Conservation (phyloP, 53 echinoderm and acorn worm species). For the Holothuria scabra region DNA sequence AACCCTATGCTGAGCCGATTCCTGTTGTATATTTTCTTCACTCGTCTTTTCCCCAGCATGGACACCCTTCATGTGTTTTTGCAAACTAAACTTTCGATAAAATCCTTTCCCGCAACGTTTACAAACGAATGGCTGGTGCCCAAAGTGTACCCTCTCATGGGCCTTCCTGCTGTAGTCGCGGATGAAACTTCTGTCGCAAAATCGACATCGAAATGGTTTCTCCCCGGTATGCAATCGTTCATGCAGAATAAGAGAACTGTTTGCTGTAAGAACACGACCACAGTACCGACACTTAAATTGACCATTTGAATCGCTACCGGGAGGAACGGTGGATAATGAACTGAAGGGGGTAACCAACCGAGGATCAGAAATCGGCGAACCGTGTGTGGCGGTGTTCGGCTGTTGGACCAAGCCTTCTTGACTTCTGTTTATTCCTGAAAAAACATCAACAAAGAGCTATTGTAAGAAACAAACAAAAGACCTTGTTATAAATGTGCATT, state of each 20-base stretch:
- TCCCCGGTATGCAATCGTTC: constrained; percentile 30
- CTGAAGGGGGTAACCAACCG: too few relatives aligned
- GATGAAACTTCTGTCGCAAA: constrained; percentile 12
- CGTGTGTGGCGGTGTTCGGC: too few relatives aligned
- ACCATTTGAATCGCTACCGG: too few relatives aligned
- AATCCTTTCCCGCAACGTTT: constrained; percentile 15
- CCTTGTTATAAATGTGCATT: too few relatives aligned
- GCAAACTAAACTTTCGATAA: constrained; percentile 22
- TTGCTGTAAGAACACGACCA: constrained; percentile 9
- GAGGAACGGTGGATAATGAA: too few relatives aligned
- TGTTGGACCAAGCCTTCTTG: too few relatives aligned
- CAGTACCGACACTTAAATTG: constrained; percentile 9
- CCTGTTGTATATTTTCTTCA: too few relatives aligned
- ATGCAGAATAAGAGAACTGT: constrained; percentile 11
- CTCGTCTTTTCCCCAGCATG: neutral
- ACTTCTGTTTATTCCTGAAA: too few relatives aligned
- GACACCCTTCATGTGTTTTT: neutral
- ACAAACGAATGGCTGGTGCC: constrained; percentile 15
- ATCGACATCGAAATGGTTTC: neutral
- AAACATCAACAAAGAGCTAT: too few relatives aligned
- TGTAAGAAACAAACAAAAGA: too few relatives aligned
- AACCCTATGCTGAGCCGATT: too few relatives aligned
- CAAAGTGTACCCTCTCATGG: constrained; percentile 18
- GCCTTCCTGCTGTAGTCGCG: constrained; percentile 16
- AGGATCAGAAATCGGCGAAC: too few relatives aligned